These are phyloP conservation scores for Schizothorax lantsangensis DNA, from an alignment of 2,797 vertebrate species.

Conservation along the genomic window DNA sequence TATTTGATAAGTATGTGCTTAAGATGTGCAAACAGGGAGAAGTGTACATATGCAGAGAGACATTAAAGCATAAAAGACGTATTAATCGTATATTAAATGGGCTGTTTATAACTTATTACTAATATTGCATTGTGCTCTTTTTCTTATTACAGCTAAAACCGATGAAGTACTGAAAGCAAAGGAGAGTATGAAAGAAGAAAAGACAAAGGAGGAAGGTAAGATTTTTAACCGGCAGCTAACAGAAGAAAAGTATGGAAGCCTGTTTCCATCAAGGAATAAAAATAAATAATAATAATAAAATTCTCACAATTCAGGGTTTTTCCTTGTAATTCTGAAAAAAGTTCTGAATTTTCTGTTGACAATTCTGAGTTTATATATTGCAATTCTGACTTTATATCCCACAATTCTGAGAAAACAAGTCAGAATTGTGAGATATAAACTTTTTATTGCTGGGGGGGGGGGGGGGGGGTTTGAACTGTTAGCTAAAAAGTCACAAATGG, in stretches of 20 bases:
- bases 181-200: constrained; percentile 90
- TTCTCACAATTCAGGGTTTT: background rate
- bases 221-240: background rate
- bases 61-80: background rate
- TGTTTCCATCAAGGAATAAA: too few relatives aligned
- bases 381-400: too few relatives aligned
- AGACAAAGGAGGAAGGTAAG: constrained; percentile 87
- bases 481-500: background rate
- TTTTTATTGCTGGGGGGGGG: too few relatives aligned
- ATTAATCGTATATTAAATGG: background rate
- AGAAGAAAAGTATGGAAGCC: background rate
- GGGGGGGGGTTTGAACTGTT: too few relatives aligned
- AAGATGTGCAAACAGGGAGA: background rate
- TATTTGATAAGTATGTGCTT: constrained; percentile 61
- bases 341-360: background rate
- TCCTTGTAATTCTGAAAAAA: background rate
- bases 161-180: constrained; percentile 92
- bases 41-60: constrained; percentile 15
- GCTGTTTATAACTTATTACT: background rate
- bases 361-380: too few relatives aligned
- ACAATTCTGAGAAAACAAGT: background rate
- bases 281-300: too few relatives aligned
- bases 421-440: too few relatives aligned
- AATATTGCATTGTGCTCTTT: constrained; percentile 33
- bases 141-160: constrained; percentile 85